Conservation (phyloP, 64 coral and sea anemone genomes). For the Stylophora pistillata region DNA sequence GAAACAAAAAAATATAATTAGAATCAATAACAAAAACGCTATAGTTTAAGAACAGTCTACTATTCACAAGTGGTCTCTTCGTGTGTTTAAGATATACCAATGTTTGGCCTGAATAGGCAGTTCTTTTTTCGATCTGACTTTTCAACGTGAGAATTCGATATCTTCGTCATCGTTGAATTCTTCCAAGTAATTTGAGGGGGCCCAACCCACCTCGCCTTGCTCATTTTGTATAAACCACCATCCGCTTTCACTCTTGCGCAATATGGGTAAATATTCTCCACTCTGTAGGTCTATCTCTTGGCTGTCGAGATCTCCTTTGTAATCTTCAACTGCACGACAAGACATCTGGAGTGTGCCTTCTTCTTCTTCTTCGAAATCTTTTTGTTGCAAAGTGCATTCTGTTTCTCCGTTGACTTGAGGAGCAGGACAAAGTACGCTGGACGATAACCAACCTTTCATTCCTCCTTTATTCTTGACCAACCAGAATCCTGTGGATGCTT, state of each 20-base stretch:
- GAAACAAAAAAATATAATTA: too few species aligned
- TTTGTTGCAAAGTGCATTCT: background rate
- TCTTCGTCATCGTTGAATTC: background rate
- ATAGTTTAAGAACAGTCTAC: too few species aligned
- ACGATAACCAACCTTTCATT: conserved; percentile 59
- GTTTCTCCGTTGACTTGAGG: background rate
- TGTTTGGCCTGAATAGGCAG: background rate
- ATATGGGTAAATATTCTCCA: conserved; percentile 61
- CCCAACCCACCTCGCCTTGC: conserved; percentile 75
- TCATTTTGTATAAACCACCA: conserved; percentile 75
- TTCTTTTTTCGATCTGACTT: background rate
- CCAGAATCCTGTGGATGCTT: conserved; percentile 39
- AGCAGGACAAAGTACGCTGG: conserved; percentile 50
- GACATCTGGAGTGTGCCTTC: background rate
- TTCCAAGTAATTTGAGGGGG: conserved; percentile 70
- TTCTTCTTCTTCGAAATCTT: background rate
- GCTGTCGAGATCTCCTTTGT: conserved; percentile 1
- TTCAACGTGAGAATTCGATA: background rate
- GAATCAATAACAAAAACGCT: too few species aligned
- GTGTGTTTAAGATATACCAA: too few species aligned
- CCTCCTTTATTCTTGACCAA: conserved; percentile 37
- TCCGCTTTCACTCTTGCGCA: conserved; percentile 65
- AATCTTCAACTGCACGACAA: background rate
- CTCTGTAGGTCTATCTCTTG: conserved; percentile 63
- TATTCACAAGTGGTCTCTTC: too few species aligned